Conservation (phyloP, 2,888 invertebrate genomes). For the Leucophenga montana region DNA sequence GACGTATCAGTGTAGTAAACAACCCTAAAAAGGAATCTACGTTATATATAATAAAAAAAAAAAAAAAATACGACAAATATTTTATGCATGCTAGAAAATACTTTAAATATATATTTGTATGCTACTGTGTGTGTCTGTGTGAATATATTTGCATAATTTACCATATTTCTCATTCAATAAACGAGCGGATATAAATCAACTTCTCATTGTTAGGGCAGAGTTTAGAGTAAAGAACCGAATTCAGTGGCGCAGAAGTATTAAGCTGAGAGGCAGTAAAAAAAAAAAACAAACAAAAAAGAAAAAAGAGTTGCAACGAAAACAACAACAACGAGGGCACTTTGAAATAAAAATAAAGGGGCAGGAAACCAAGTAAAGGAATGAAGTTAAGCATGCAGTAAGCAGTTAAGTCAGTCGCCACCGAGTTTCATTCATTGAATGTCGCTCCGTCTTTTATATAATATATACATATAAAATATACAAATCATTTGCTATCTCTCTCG, state of each 20-base stretch:
- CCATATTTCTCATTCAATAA: constrained; percentile 39
- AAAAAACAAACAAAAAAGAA: too few relatives aligned
- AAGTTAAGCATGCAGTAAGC: background rate
- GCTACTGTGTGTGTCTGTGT: background rate
- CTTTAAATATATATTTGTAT: background rate
- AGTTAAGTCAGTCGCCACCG: background rate
- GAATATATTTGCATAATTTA: constrained; percentile 55
- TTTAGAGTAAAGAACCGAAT: constrained; percentile 1
- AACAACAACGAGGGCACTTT: constrained; percentile 30
- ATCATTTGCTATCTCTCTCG: constrained; percentile 26
- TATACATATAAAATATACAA: constrained; percentile 22
- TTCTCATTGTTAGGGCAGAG: constrained; percentile 30
- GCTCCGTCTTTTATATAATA: constrained; percentile 29
- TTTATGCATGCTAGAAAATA: background rate
- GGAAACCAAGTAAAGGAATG: constrained; percentile 17
- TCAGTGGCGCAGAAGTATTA: too few relatives aligned
- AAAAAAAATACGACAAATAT: constrained; percentile 1
- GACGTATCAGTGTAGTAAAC: background rate
- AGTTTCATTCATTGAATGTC: constrained; percentile 59
- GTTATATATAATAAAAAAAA: background rate
- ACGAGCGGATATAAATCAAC: constrained; percentile 42
- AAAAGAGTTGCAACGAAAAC: background rate
- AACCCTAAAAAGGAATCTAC: constrained; percentile 13
- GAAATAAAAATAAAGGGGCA: constrained; percentile 19
- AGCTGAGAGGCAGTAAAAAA: too few relatives aligned